These are phyloP conservation scores for Otocyon megalotis DNA, from an alignment of 2,113 vertebrate species.

Conservation along the genomic window DNA sequence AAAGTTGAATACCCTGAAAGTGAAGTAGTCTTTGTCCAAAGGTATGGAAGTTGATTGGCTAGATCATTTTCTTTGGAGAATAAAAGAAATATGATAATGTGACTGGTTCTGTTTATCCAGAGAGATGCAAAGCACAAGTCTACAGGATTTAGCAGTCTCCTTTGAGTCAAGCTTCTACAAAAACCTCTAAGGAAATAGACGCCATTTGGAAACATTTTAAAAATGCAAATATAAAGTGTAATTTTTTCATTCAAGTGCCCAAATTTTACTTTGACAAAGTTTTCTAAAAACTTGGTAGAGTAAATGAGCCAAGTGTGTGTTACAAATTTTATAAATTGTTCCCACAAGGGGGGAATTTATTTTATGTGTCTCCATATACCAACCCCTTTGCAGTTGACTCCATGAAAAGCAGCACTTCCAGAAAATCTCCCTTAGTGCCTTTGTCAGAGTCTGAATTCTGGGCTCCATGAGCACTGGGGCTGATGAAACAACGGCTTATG, in stretches of 20 bases:
- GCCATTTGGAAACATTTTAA: conserved; percentile 44
- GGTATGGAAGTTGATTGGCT: conserved; percentile 56
- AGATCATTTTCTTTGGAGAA: conserved; percentile 68
- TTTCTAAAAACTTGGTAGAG: background rate
- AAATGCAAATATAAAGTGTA: conserved; percentile 51
- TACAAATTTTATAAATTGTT: conserved; percentile 12
- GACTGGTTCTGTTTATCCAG: conserved; percentile 56
- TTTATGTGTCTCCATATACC: background rate
- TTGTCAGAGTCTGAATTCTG: background rate
- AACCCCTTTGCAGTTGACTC: background rate
- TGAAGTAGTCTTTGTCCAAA: conserved; percentile 57
- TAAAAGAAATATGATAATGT: conserved; percentile 61
- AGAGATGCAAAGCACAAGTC: conserved; percentile 39
- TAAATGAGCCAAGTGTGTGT: conserved; percentile 9
- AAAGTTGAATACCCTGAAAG: conserved; percentile 69
- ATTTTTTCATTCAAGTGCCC: conserved; percentile 37
- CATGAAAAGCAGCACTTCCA: background rate
- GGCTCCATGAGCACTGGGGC: background rate
- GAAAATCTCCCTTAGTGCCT: background rate
- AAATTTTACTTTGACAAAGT: conserved; percentile 39
- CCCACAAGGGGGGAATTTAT: background rate
- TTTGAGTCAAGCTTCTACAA: conserved; percentile 15
- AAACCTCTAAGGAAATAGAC: background rate
- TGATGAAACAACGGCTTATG: background rate
- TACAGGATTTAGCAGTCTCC: conserved; percentile 7